phyloP scores from a whole-genome alignment of 2,888 invertebrate species.

The Lissocephala sabroskyi region DNA sequence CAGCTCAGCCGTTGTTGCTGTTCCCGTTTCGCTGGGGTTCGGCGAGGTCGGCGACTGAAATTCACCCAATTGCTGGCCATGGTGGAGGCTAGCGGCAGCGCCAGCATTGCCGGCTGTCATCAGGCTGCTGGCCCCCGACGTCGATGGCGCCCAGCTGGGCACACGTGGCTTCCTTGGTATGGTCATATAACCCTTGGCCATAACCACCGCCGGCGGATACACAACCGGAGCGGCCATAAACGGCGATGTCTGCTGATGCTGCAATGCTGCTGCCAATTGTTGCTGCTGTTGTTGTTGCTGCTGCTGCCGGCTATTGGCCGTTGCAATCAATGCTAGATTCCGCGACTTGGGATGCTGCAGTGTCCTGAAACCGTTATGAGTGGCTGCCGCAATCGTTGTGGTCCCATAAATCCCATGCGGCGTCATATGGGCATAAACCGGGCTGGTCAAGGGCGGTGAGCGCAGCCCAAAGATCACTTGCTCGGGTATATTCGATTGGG shows the following conservation, averaged over 20 bases:
- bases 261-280: slow-evolving; percentile 22
- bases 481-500: slow-evolving; percentile 80
- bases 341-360: slow-evolving; percentile 80
- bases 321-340: slow-evolving; percentile 68
- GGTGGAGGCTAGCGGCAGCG: too few species aligned
- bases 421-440: slow-evolving; percentile 74
- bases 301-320: slow-evolving; percentile 73
- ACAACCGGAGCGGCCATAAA: slow-evolving; percentile 81
- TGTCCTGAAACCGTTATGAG: slow-evolving; percentile 81
- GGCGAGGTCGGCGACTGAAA: slow-evolving; percentile 70
- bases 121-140: slow-evolving; percentile 53
- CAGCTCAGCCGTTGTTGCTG: slow-evolving; percentile 72
- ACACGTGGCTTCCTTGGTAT: slow-evolving; percentile 88
- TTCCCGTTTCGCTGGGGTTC: slow-evolving; percentile 71
- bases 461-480: slow-evolving; percentile 70
- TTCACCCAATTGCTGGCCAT: slow-evolving; percentile 72
- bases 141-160: slow-evolving; percentile 84
- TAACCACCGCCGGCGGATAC: slow-evolving; percentile 74
- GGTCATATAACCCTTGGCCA: slow-evolving; percentile 87
- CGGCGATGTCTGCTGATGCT: slow-evolving; percentile 74
- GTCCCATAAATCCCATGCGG: slow-evolving; percentile 76
- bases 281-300: slow-evolving; percentile 71
- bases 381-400: slow-evolving; percentile 71
- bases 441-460: slow-evolving; percentile 75
- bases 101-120: too few species aligned